phyloP scores from a whole-genome alignment of 2,113 vertebrate species.

The Coptodon rendalli region DNA sequence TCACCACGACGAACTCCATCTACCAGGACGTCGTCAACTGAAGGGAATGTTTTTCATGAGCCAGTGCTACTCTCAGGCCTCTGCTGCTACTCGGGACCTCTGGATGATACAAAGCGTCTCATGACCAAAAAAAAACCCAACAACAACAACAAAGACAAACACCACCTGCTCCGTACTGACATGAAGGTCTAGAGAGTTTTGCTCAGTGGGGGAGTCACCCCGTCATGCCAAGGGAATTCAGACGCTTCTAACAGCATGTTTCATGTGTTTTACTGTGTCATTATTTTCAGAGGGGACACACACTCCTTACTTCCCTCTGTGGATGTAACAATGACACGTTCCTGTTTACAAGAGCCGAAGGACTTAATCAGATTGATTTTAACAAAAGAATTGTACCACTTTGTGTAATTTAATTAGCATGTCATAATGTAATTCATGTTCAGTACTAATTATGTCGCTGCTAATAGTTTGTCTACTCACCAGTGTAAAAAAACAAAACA shows the following conservation, averaged over 20 bases:
- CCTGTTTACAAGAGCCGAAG: constrained; percentile 18
- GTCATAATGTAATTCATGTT: neutral
- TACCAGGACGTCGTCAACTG: constrained; percentile 54
- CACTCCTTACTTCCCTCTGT: neutral
- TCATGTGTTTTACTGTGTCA: neutral
- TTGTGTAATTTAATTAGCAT: constrained; percentile 32
- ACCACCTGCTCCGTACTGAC: neutral
- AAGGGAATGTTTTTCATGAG: neutral
- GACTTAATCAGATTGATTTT: constrained; percentile 34
- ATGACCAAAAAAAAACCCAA: neutral
- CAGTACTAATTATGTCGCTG: neutral
- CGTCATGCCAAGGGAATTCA: neutral
- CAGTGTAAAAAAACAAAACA: neutral
- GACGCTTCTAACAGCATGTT: constrained; percentile 23
- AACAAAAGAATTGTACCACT: constrained; percentile 20
- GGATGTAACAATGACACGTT: neutral
- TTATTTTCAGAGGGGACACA: neutral
- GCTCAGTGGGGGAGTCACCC: neutral
- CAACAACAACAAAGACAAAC: neutral
- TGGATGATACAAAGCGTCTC: neutral
- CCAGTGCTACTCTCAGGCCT: neutral
- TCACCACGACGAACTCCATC: constrained; percentile 70
- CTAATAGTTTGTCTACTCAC: neutral
- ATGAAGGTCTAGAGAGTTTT: neutral
- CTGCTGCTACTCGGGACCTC: constrained; percentile 1